phyloP scores from a whole-genome alignment of 30 jellyfish, hydroid and myxozoan species.

The Rhopilema esculentum region DNA sequence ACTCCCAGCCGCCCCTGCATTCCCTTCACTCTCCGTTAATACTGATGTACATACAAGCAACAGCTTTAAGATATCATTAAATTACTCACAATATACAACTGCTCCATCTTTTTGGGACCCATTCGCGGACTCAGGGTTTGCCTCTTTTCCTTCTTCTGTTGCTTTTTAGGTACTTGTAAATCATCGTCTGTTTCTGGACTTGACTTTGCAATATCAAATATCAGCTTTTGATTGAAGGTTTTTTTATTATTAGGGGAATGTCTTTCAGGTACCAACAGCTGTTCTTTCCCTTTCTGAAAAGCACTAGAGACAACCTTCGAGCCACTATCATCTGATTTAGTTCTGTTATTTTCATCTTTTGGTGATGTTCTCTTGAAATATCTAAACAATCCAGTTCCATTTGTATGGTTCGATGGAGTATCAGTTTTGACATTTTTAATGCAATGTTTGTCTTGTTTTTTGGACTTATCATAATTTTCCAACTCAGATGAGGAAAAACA shows the following conservation, averaged over 20 bases:
- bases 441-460: neutral
- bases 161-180: neutral
- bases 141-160: neutral
- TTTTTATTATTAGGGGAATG: neutral
- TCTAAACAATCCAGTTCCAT: slow-evolving; percentile 8
- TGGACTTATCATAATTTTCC: no score
- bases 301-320: neutral
- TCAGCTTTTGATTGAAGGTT: neutral
- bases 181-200: neutral
- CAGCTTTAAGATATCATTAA: no score
- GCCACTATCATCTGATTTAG: neutral
- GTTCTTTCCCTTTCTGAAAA: neutral
- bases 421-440: no score
- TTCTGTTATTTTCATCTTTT: neutral
- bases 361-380: slow-evolving; percentile 24
- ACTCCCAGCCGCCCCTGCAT: no score
- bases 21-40: no score
- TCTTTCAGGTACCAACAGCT: neutral
- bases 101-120: slow-evolving; percentile 48
- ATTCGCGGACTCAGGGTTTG: slow-evolving; percentile 9
- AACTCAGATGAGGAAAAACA: no score
- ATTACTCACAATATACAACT: slow-evolving; percentile 58
- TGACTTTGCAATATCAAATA: neutral
- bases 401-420: neutral
- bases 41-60: no score